Conservation (phyloP, 2,797 vertebrate genomes). For the Vultur gryphus region DNA sequence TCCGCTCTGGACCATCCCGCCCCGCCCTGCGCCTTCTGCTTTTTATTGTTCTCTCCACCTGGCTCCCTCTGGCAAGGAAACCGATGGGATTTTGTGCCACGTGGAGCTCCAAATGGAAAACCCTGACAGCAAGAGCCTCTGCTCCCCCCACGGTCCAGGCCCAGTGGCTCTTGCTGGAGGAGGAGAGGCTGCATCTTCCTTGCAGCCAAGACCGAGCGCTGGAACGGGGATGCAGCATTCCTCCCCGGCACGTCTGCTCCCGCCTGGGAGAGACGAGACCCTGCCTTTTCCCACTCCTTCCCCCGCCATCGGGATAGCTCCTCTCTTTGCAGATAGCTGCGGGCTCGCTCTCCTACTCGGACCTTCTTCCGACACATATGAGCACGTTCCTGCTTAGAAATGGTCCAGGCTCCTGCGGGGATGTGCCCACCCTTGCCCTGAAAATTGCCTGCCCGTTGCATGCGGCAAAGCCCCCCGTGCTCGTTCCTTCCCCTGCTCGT, state of each 20-base stretch:
- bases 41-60: conserved; percentile 64
- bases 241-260: conserved; percentile 43
- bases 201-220: not conserved
- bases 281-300: conserved; percentile 34
- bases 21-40: conserved; percentile 44
- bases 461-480: not conserved
- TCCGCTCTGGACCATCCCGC: conserved; percentile 47
- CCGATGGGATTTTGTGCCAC: conserved; percentile 1
- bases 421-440: not conserved
- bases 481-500: fast-evolving
- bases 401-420: not conserved
- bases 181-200: conserved; percentile 51
- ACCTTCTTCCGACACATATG: not conserved
- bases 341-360: not conserved
- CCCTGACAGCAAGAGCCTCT: not conserved
- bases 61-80: conserved; percentile 52
- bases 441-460: not conserved
- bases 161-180: conserved; percentile 30
- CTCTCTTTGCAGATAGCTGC: not conserved
- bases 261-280: not conserved
- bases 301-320: not conserved
- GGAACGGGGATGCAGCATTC: conserved; percentile 2
- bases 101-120: conserved; percentile 49
- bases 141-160: not conserved
- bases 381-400: not conserved